phyloP scores from a whole-genome alignment of 2,797 vertebrate genomes.

The Myotis daubentonii region DNA sequence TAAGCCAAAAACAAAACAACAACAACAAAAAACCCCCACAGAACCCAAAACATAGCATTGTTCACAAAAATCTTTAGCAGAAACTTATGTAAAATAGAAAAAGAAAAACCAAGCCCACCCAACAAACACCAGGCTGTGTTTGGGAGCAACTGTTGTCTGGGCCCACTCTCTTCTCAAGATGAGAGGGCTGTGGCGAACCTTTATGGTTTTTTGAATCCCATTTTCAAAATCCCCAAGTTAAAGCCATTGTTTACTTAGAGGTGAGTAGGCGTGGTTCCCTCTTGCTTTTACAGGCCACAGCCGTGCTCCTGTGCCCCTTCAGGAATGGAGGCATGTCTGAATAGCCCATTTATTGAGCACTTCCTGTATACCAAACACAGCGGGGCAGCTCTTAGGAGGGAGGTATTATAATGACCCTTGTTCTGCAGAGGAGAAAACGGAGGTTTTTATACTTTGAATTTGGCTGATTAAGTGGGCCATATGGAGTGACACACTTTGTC shows the following conservation, averaged over 20 bases:
- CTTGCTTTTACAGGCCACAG: background rate
- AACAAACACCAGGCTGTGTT: background rate
- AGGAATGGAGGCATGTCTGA: background rate
- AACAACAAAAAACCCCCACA: background rate
- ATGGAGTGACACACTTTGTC: background rate
- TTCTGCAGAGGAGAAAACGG: conserved; percentile 55
- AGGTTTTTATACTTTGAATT: conserved; percentile 55
- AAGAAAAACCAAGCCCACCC: background rate
- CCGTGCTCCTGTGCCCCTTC: background rate
- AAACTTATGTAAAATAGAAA: background rate
- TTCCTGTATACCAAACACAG: background rate
- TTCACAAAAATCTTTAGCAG: background rate
- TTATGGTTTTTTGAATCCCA: background rate
- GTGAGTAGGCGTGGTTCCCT: background rate
- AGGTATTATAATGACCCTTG: background rate
- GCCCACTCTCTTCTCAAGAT: background rate
- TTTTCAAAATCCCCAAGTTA: background rate
- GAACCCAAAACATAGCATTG: background rate
- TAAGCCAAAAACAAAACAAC: background rate
- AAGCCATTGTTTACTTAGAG: background rate
- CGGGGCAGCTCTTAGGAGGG: background rate
- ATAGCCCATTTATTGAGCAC: background rate
- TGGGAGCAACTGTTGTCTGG: background rate
- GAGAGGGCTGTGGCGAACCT: background rate
- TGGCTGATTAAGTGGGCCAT: conserved; percentile 13